phyloP scores from a whole-genome alignment of 2,797 vertebrate genomes.

The Heterohyrax brucei region DNA sequence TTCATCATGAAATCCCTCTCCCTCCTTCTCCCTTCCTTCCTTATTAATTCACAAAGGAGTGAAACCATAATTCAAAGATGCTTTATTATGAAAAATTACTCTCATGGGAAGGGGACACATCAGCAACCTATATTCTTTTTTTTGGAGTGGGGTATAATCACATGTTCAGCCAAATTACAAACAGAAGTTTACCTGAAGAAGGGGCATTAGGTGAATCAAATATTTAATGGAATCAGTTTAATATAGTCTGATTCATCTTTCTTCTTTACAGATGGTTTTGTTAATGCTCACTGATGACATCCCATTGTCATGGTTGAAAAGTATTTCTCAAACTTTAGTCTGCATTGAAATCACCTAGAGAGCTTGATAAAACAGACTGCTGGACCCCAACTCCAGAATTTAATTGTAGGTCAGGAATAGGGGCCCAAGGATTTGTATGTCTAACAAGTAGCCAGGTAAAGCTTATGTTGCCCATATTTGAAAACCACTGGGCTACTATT shows the following conservation, averaged over 20 bases:
- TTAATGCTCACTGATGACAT: not conserved
- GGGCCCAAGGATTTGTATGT: not conserved
- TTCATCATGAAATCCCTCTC: not conserved
- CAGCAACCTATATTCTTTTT: not conserved
- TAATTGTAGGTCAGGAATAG: constrained; percentile 2
- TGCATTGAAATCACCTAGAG: too few species aligned
- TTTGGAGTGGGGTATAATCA: not conserved
- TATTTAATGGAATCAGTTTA: not conserved
- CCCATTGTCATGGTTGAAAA: not conserved
- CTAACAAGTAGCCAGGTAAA: not conserved
- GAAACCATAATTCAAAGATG: not conserved
- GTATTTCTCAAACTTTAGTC: not conserved
- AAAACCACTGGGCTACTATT: not conserved
- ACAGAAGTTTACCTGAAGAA: constrained; percentile 32
- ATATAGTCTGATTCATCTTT: not conserved
- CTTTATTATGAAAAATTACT: constrained; percentile 41
- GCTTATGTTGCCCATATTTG: not conserved
- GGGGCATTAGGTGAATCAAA: not conserved
- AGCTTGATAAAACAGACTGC: too few species aligned
- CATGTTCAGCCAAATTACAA: constrained; percentile 27
- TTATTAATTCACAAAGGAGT: not conserved
- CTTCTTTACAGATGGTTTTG: constrained; percentile 18
- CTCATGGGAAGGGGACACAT: not conserved
- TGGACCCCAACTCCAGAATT: not conserved
- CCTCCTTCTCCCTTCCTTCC: not conserved